Base-by-base conservation (phyloP, 2,797 vertebrate species). In the Crax fasciolata region DNA sequence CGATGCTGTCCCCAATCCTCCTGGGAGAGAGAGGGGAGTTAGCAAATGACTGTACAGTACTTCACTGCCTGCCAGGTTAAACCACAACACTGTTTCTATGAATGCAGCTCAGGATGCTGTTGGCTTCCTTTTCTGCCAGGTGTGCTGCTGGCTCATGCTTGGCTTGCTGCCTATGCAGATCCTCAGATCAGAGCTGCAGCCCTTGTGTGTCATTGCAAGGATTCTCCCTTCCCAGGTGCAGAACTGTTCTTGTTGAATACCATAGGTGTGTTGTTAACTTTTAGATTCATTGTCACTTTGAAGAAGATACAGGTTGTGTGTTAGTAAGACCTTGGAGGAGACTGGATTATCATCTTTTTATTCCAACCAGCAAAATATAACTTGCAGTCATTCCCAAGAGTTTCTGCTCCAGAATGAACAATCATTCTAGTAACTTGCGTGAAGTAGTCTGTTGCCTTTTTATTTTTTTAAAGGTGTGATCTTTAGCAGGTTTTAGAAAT, bases 141-240 rank as follows among this genome's bases (percentile, higher is more conserved):
- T 46, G 32, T 0, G 0, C 72, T 49, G 41, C 71, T 54, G 30
- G n/a, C 13, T 77, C 9, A 3, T 12, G 8, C 10, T 78, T 83
- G 38, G 66, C 54, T 61, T 61, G 25, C 19, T 67, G 54, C n/a
- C 35, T 16, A 1, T 28, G 30, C 0, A 2, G 44, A 21, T 24
- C 19, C 27, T 35, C 25, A 38, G 20, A 43, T 48, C 25, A 77
- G 65, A 66, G 66, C 35, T 38, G 12, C 70, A n/a, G 17, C 39
- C 52, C 18, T 63, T 12, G 12, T 62, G n/a, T 67, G 43, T 44
- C 13, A 14, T 13, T 55, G 38, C 54, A 83, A 67, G 19, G 28
- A 13, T 30, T 78, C n/a, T 57, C 13, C 43, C 11, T 71, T 77
- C 25, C 41, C 16, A 73, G 10, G 10, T 62, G 11, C 8, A 21